Conservation (phyloP, 2,113 vertebrate species). For the Lates calcarifer region DNA sequence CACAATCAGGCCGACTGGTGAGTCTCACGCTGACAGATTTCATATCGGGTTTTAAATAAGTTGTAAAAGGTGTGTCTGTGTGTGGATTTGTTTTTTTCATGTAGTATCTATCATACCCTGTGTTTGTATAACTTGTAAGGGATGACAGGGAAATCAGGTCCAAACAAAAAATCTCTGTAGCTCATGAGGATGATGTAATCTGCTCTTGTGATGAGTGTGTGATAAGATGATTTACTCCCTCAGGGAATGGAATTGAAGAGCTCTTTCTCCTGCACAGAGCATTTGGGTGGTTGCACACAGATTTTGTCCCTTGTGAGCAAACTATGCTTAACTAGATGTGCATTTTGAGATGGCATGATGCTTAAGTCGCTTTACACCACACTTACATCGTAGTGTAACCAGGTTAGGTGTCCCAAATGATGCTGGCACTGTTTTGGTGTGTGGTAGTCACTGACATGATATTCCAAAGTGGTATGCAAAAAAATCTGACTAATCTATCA, state of each 20-base stretch:
- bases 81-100: not conserved
- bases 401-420: not conserved
- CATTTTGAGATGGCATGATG: not conserved
- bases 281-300: not conserved
- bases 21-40: not conserved
- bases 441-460: not conserved
- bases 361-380: not conserved
- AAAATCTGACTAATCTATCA: no score
- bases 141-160: not conserved
- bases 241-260: not conserved
- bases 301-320: not conserved
- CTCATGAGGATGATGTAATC: not conserved
- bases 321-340: not conserved
- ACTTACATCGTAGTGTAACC: not conserved
- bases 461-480: no score
- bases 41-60: not conserved
- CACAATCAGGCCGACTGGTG: no score
- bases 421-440: not conserved
- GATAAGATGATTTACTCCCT: not conserved
- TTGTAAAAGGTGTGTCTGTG: not conserved
- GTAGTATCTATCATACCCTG: no score
- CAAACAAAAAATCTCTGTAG: not conserved
- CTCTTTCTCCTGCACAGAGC: not conserved
- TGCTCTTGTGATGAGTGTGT: slow-evolving; percentile 31
- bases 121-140: not conserved